These are phyloP conservation scores for Neosilurus mollespiculum DNA, from an alignment of 2,797 vertebrate species.

Conservation along the genomic window DNA sequence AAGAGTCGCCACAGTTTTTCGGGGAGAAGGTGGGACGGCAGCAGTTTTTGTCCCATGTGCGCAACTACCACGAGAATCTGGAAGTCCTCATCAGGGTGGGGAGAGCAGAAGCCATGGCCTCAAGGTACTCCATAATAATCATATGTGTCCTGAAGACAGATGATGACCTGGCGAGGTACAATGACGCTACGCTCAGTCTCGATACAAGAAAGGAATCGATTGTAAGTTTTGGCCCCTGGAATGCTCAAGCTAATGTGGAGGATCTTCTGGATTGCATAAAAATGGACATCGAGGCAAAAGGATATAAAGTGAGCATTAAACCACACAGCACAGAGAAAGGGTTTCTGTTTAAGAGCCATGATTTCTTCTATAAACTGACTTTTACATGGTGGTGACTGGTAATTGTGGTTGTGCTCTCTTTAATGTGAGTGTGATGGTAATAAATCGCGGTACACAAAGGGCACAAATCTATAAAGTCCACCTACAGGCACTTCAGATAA, in stretches of 20 bases:
- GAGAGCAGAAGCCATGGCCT: constrained; percentile 82
- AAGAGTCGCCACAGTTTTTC: constrained; percentile 83
- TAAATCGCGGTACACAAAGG: neutral
- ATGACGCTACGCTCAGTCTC: constrained; percentile 72
- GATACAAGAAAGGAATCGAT: constrained; percentile 80
- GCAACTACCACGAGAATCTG: constrained; percentile 86
- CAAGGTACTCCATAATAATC: constrained; percentile 76
- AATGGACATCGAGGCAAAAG: constrained; percentile 81
- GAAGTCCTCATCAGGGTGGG: constrained; percentile 89
- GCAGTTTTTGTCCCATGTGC: constrained; percentile 86
- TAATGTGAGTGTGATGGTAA: neutral
- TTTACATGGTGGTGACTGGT: constrained; percentile 89
- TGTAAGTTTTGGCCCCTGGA: constrained; percentile 93
- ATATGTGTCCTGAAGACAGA: constrained; percentile 80
- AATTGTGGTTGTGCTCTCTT: neutral
- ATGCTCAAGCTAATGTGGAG: constrained; percentile 63
- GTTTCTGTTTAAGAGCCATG: constrained; percentile 74
- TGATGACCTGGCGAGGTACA: constrained; percentile 72
- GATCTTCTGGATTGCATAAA: constrained; percentile 87
- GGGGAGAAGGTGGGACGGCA: constrained; percentile 85
- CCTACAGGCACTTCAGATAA: constrained; percentile 2
- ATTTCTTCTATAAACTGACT: constrained; percentile 80
- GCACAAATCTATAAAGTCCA: neutral
- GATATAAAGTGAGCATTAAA: constrained; percentile 76
- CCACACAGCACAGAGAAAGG: constrained; percentile 70